Evolutionary conservation across 2,888 invertebrate genomes (phyloP), one percentile per base, ranked within the genome.

Genomic region (Mayetiola destructor): DNA sequence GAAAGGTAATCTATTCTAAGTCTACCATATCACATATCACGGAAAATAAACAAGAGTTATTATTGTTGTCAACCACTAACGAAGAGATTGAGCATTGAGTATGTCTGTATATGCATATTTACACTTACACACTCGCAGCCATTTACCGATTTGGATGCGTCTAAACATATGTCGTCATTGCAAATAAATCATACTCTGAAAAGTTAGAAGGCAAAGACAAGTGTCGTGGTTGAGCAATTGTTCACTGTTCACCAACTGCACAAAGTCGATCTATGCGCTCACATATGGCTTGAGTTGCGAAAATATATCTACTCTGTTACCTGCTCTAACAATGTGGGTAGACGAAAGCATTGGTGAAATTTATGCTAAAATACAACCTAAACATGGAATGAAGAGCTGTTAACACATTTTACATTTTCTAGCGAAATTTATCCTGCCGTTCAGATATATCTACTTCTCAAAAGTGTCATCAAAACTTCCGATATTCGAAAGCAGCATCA

Each of bases 401-500:
- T n/a, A n/a, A n/a, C 14, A 16, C 21, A n/a, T 21, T 10, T 40
- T 40, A 20, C 21, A 21, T 39, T 18, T 27, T 9, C 5, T 2
- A 27, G 2, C 18, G 48, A 27, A 48, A 23, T 4, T 2, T 12
- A 48, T 48, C 48, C 27, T 48, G 27, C 27, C n/a, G 48, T 16
- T 48, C 48, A 27, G 48, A 48, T 48, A 48, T 48, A 48, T 48
- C 27, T 48, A 48, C 48, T 48, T 48, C 48, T 48, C 48, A 48
- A 27, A 48, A 27, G 48, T 48, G 48, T 48, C 48, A 48, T 48
- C 48, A 48, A 27, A 48, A 48, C 48, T 48, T 48, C 48, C 48
- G 48, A 48, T n/a, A n/a, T 27, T 48, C 9, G n/a, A 2, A 48
- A 27, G 27, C 48, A n/a, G 48, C 16, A 27, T 27, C 27, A 14